These are phyloP conservation scores for Drosophila setosimentum DNA, from an alignment of 2,888 invertebrate species.

Conservation along the genomic window DNA sequence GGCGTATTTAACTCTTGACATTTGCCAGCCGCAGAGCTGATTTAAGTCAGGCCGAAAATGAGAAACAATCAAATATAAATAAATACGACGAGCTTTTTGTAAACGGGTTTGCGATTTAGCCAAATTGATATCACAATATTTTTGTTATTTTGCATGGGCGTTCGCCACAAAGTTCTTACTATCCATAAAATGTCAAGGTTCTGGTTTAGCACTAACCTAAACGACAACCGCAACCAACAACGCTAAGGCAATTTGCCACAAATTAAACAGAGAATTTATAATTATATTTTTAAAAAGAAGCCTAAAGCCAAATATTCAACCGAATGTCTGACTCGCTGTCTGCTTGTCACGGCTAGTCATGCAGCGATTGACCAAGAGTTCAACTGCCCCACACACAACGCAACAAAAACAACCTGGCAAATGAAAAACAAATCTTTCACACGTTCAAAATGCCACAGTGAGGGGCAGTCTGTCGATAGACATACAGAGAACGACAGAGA, in stretches of 20 bases:
- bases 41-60: slow-evolving; percentile 25
- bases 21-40: slow-evolving; percentile 42
- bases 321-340: slow-evolving; percentile 26
- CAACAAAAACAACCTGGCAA: slow-evolving; percentile 32
- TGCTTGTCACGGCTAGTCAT: slow-evolving; percentile 56
- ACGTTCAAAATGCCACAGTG: slow-evolving; percentile 53
- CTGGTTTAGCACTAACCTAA: slow-evolving; percentile 1
- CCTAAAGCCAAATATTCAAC: slow-evolving; percentile 53
- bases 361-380: slow-evolving; percentile 56
- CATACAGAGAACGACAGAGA: not conserved
- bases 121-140: slow-evolving; percentile 35
- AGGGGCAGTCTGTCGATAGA: slow-evolving; percentile 19
- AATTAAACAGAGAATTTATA: slow-evolving; percentile 41
- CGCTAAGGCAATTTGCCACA: slow-evolving; percentile 43
- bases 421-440: slow-evolving; percentile 76
- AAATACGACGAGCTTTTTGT: slow-evolving; percentile 25
- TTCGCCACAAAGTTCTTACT: slow-evolving; percentile 34
- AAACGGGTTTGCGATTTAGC: slow-evolving; percentile 54
- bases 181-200: slow-evolving; percentile 66
- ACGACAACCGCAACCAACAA: slow-evolving; percentile 3
- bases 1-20: slow-evolving; percentile 64
- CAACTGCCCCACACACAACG: slow-evolving; percentile 51
- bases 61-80: slow-evolving; percentile 26
- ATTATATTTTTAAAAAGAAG: slow-evolving; percentile 52
- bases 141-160: slow-evolving; percentile 50